Evolutionary conservation across 2,797 vertebrate genomes (phyloP).

Genomic region (Diplodus puntazzo): DNA sequence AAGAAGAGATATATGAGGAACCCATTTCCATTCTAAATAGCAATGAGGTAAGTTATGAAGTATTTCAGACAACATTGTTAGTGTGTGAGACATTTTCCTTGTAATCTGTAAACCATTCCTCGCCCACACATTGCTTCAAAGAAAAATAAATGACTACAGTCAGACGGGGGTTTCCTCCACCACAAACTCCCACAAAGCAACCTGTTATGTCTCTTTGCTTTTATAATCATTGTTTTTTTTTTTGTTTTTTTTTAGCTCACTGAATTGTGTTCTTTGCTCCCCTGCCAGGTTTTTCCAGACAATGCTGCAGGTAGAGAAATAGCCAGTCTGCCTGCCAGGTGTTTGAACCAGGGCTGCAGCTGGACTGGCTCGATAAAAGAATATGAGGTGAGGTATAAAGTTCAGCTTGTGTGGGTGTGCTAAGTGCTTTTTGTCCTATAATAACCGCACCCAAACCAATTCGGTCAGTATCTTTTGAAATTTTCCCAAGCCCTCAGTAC

Average conservation of each 20-base stretch:
- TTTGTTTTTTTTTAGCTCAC: too few species aligned
- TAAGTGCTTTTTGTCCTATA: neutral
- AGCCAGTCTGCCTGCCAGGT: constrained; percentile 92
- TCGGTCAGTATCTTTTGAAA: neutral
- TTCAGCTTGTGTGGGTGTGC: neutral
- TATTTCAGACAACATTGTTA: constrained; percentile 6
- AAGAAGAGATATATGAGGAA: constrained; percentile 97
- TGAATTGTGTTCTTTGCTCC: neutral
- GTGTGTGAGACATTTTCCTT: constrained; percentile 2
- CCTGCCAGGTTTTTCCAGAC: constrained; percentile 93
- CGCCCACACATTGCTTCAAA: neutral
- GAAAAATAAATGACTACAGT: constrained; percentile 1
- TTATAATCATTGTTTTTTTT: constrained; percentile 3
- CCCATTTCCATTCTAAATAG: constrained; percentile 91
- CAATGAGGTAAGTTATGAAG: constrained; percentile 84
- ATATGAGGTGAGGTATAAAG: constrained; percentile 88
- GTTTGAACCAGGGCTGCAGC: constrained; percentile 88
- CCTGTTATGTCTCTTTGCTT: constrained; percentile 20
- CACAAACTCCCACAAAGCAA: neutral
- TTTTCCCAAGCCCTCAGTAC: neutral
- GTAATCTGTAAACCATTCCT: neutral
- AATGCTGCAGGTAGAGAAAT: constrained; percentile 96
- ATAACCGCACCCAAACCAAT: neutral
- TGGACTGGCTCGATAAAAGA: constrained; percentile 96
- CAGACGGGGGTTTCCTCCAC: constrained; percentile 38